Conservation (phyloP, 2,797 vertebrate species). For the Pampus argenteus region DNA sequence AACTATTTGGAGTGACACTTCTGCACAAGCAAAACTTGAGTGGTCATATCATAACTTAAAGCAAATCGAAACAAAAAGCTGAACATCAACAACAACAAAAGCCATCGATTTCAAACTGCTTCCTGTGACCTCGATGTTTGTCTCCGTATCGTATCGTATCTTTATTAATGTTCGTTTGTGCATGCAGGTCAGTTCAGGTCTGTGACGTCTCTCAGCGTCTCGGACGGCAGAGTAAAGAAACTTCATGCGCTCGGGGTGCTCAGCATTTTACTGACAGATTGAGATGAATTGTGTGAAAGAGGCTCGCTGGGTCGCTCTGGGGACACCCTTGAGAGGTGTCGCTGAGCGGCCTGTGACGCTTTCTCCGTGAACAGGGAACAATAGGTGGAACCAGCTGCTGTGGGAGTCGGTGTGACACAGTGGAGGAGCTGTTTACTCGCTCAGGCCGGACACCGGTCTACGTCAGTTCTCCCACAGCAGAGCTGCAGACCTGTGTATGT, state of each 20-base stretch:
- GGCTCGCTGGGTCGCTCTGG: slow-evolving; percentile 50
- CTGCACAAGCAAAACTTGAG: too few species aligned
- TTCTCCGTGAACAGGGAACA: slow-evolving; percentile 71
- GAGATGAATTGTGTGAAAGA: slow-evolving; percentile 65
- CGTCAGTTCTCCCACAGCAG: slow-evolving; percentile 42
- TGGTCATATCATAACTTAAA: too few species aligned
- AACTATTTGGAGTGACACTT: too few species aligned
- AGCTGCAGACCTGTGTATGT: neutral
- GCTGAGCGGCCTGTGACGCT: slow-evolving; percentile 54
- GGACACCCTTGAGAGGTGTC: slow-evolving; percentile 78
- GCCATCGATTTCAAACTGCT: too few species aligned
- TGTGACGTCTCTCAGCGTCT: neutral
- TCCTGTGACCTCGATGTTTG: too few species aligned
- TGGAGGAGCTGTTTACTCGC: slow-evolving; percentile 72
- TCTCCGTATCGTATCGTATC: too few species aligned
- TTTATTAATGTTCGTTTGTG: too few species aligned
- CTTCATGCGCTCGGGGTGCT: neutral
- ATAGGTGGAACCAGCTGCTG: slow-evolving; percentile 86
- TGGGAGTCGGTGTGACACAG: slow-evolving; percentile 67
- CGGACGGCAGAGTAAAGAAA: neutral
- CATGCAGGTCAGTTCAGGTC: neutral
- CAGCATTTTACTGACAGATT: slow-evolving; percentile 20
- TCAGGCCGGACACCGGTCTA: slow-evolving; percentile 58
- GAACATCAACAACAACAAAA: too few species aligned
- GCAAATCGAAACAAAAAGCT: too few species aligned